A percentile compares a stretch with the other conserved stretches of the same genome.
phyloP scores from a whole-genome alignment of 2,888 invertebrate genomes.

The Allacma fusca region DNA sequence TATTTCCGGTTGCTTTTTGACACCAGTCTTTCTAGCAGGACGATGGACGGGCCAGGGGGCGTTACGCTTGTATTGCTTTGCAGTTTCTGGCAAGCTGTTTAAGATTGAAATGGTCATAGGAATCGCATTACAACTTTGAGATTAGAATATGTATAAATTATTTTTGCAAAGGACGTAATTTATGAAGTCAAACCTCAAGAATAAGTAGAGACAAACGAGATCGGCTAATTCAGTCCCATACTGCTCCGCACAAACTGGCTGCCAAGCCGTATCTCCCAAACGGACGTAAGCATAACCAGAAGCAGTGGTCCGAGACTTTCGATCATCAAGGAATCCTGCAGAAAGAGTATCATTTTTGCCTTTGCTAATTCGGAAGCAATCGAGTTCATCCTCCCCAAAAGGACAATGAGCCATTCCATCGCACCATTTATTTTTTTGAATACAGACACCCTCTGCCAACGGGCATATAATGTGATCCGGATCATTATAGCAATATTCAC shows the following conservation, averaged over 20 bases:
- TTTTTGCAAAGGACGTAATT: too few relatives aligned
- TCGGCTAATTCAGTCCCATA: slow-evolving; percentile 28
- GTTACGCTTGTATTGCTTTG: too few relatives aligned
- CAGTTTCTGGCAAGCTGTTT: too few relatives aligned
- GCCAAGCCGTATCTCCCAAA: slow-evolving; percentile 13
- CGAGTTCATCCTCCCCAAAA: slow-evolving; percentile 49
- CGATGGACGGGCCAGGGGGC: too few relatives aligned
- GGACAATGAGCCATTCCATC: slow-evolving; percentile 44
- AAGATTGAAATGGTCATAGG: too few relatives aligned
- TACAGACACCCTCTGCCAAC: slow-evolving; percentile 1
- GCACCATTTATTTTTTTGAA: slow-evolving; percentile 35
- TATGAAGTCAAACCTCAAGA: slow-evolving; percentile 10
- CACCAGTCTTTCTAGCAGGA: too few relatives aligned
- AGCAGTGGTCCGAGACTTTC: slow-evolving; percentile 7
- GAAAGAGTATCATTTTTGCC: slow-evolving; percentile 9
- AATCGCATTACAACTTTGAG: too few relatives aligned
- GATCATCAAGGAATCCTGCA: slow-evolving; percentile 31
- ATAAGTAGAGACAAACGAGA: slow-evolving; percentile 38
- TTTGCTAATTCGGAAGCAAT: slow-evolving; percentile 39
- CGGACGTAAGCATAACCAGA: slow-evolving; percentile 36
- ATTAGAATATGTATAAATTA: too few relatives aligned
- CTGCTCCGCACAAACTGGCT: slow-evolving; percentile 32
- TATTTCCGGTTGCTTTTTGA: too few relatives aligned
- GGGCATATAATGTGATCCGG: slow-evolving; percentile 26
- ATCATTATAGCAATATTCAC: slow-evolving; percentile 16